Conservation (phyloP, 2,797 vertebrate species). For the Pteronotus mesoamericanus region DNA sequence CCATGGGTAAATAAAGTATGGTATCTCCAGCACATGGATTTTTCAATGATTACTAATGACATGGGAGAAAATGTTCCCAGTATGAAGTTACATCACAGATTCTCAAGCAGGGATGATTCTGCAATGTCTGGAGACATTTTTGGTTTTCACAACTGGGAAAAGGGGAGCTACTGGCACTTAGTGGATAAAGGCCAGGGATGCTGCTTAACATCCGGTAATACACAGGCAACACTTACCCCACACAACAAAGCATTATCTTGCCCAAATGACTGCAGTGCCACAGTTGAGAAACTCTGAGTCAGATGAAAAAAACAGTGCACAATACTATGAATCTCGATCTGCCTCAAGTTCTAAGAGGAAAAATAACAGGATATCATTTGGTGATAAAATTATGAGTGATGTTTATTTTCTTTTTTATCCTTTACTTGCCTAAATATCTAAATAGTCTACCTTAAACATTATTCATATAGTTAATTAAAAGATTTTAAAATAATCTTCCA, state of each 20-base stretch:
- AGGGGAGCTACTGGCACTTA: neutral
- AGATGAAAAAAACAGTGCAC: neutral
- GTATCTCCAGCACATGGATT: neutral
- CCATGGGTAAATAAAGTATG: neutral
- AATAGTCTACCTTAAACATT: neutral
- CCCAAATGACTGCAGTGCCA: neutral
- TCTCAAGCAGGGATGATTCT: neutral
- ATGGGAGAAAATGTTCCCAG: neutral
- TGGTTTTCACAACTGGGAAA: neutral
- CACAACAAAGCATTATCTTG: neutral
- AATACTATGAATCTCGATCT: neutral
- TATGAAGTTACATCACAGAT: neutral
- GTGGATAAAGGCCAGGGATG: neutral
- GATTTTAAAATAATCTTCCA: constrained; percentile 11
- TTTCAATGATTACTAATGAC: neutral
- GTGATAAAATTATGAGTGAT: neutral
- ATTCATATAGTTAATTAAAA: constrained; percentile 2
- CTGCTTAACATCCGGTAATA: neutral
- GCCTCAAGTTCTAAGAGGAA: neutral
- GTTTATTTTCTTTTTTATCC: constrained; percentile 32
- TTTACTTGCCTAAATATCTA: neutral
- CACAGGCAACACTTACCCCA: neutral
- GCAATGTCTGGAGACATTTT: neutral
- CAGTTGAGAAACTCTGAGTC: neutral
- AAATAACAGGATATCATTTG: neutral